Conservation (phyloP, 2,797 vertebrate species). For the Melopsittacus undulatus region DNA sequence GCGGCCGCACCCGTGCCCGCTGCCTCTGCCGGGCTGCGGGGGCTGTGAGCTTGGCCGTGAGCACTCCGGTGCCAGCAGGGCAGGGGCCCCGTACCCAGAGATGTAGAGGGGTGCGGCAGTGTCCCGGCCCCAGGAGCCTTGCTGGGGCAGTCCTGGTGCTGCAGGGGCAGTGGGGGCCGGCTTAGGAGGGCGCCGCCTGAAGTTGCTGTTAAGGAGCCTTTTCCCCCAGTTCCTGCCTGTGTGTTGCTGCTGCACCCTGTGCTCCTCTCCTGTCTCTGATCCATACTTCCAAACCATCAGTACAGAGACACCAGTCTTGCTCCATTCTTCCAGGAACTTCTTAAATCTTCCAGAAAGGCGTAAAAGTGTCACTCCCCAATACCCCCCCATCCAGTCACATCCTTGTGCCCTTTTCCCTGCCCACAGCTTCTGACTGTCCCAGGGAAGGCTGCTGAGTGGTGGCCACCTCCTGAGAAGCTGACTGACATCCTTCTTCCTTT, state of each 20-base stretch:
- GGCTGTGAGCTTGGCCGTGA: accelerated
- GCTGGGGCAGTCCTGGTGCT: accelerated
- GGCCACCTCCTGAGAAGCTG: background rate
- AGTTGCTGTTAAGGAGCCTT: background rate
- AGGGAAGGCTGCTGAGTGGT: background rate
- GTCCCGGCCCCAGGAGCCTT: background rate
- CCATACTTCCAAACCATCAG: background rate
- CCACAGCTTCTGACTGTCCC: background rate
- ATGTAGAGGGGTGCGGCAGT: accelerated
- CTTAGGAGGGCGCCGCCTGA: no score
- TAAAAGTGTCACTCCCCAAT: background rate
- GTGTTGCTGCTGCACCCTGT: background rate
- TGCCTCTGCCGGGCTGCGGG: background rate
- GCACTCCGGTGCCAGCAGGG: no score
- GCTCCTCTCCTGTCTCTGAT: background rate
- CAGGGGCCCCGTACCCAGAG: background rate
- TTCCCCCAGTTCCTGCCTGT: background rate
- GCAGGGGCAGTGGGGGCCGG: background rate
- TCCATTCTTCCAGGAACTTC: background rate
- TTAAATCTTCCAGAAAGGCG: background rate
- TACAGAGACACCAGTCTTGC: background rate
- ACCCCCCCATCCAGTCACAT: accelerated
- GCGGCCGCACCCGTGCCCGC: background rate
- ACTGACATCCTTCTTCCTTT: conserved; percentile 34
- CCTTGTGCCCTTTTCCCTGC: background rate